Evolutionary conservation across 2,888 invertebrate species (phyloP), one percentile per base, ranked within the genome.

Genomic region (Idaea biselata): DNA sequence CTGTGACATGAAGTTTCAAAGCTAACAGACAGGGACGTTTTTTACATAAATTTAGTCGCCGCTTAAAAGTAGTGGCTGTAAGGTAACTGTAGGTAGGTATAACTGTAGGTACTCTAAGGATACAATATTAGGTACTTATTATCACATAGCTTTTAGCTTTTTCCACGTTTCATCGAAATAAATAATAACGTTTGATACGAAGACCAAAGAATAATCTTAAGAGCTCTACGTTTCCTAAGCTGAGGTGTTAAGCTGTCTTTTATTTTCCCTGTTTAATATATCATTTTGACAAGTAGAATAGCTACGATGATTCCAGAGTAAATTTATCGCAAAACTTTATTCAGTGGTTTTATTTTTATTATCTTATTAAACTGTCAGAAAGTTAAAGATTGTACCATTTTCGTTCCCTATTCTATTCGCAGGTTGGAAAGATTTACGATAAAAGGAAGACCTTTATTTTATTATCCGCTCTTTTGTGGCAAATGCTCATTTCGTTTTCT

Each of bases 321-420:
- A 69, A 69, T 72, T 72, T 63, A 63, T 63, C 60, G 63, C 61
- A 60, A 63, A 65, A 55, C 63, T 59, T 59, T 60, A 61, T 55
- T 62, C 57, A 53, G 58, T 59, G 63, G 60, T 61, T 65, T 65
- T 87, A 87, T 88, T 87, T 87, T 88, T 87, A 87, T 87, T 87
- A 88, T 88, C 86, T 87, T 88, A 88, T 88, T 88, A 88, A 88
- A 87, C 85, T 88, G 88, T 86, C 88, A 86, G 82, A 88, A 86
- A 88, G 86, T 88, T 88, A 87, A 86, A 86, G 85, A 87, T 87
- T 87, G 82, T 84, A 82, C 82, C 83, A 81, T 84, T 87, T 83
- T 83, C 65, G 44, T 56, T 55, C 83, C 79, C 80, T 82, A 85
- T 84, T 84, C 83, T 82, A 83, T 83, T 83, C 85, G 79, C 78